Evolutionary conservation across 2,888 invertebrate species (phyloP).

Genomic region (Oxytorus armatus): DNA sequence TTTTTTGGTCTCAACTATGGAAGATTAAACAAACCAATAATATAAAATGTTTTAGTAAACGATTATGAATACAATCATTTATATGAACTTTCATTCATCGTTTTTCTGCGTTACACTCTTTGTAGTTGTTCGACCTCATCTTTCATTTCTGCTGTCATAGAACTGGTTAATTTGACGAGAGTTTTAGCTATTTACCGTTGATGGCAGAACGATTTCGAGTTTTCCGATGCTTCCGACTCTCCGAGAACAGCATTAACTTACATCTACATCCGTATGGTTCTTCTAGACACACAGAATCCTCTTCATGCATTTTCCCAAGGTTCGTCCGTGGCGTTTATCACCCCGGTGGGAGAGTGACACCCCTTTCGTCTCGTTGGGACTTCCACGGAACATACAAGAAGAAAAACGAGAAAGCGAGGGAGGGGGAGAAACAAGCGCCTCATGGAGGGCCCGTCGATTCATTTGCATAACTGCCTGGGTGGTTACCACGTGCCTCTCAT

Average conservation of each 20-base stretch:
- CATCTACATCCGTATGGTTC: constrained; percentile 37
- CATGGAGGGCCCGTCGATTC: constrained; percentile 16
- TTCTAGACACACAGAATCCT: constrained; percentile 50
- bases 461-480: constrained; percentile 66
- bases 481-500: constrained; percentile 65
- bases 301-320: constrained; percentile 47
- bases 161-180: constrained; percentile 61
- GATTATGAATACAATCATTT: too few species aligned
- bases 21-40: constrained; percentile 5
- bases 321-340: constrained; percentile 64
- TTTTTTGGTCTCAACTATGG: neutral
- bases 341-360: constrained; percentile 35
- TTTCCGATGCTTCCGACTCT: constrained; percentile 54
- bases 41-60: neutral
- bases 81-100: too few species aligned
- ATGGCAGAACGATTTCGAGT: constrained; percentile 56
- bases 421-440: constrained; percentile 17
- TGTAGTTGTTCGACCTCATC: neutral
- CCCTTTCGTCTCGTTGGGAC: constrained; percentile 22
- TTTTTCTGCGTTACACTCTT: too few species aligned
- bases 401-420: constrained; percentile 22
- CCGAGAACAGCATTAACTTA: constrained; percentile 24
- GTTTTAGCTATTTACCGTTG: constrained; percentile 7
- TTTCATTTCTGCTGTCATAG: constrained; percentile 44
- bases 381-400: constrained; percentile 47